A percentile compares a stretch with the other conserved stretches of the same genome.
phyloP scores from a whole-genome alignment of 2,888 invertebrate genomes.

The Drosophila pegasa region DNA sequence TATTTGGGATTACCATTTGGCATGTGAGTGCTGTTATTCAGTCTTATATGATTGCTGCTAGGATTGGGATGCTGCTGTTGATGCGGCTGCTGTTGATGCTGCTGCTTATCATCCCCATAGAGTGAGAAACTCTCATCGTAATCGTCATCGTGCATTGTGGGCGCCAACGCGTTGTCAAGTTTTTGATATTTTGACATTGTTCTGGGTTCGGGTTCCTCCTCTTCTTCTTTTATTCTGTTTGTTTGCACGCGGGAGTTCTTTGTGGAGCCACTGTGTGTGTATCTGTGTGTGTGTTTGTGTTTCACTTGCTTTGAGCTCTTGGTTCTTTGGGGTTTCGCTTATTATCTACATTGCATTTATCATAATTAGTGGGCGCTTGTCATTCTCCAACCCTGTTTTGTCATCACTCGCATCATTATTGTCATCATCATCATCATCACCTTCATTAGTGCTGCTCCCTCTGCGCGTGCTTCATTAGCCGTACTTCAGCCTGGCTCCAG shows the following conservation, averaged over 20 bases:
- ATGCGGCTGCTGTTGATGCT: slow-evolving; percentile 27
- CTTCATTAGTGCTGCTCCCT: not conserved
- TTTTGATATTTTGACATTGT: slow-evolving; percentile 79
- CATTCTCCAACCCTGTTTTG: slow-evolving; percentile 30
- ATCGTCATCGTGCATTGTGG: slow-evolving; percentile 61
- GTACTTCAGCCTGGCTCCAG: slow-evolving; percentile 6
- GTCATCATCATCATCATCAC: slow-evolving; percentile 17
- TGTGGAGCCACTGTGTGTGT: slow-evolving; percentile 19
- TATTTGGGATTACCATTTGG: slow-evolving; percentile 55
- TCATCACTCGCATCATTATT: slow-evolving; percentile 28
- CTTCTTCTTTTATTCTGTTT: slow-evolving; percentile 3
- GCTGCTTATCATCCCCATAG: slow-evolving; percentile 55
- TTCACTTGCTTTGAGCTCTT: slow-evolving; percentile 32
- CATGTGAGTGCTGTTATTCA: slow-evolving; percentile 47
- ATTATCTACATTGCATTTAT: slow-evolving; percentile 60
- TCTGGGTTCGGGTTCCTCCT: slow-evolving; percentile 23
- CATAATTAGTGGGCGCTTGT: slow-evolving; percentile 61
- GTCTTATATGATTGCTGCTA: slow-evolving; percentile 51
- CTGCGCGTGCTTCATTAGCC: slow-evolving; percentile 11
- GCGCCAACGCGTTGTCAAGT: slow-evolving; percentile 58
- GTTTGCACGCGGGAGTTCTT: slow-evolving; percentile 5
- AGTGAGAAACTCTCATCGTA: slow-evolving; percentile 61
- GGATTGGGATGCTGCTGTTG: slow-evolving; percentile 26
- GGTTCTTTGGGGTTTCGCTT: slow-evolving; percentile 18
- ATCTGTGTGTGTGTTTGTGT: slow-evolving; percentile 13